Percentiles rank a stretch among this genome's conserved stretches.
These are phyloP conservation scores for Darevskia mixta DNA, from an alignment of 2,797 vertebrate genomes.

Conservation along the genomic window DNA sequence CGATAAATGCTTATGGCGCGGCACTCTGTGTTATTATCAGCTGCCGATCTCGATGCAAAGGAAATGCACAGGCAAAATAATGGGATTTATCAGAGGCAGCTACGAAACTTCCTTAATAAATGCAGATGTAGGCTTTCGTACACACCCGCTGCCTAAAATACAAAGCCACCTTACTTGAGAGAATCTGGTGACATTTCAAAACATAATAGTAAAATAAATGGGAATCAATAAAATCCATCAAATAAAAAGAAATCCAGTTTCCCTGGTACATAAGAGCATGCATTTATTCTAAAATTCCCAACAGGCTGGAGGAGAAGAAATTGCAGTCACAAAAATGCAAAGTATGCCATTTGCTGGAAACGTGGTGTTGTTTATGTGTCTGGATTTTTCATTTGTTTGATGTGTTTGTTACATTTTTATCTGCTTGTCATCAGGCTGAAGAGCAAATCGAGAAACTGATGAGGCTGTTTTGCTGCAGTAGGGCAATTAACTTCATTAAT, in stretches of 20 bases:
- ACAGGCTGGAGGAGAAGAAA: constrained; percentile 24
- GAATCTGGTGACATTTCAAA: constrained; percentile 41
- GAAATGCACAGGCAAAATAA: constrained; percentile 64
- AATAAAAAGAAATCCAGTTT: constrained; percentile 14
- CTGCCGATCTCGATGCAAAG: constrained; percentile 62
- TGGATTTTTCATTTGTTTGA: constrained; percentile 45
- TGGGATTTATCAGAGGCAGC: constrained; percentile 53
- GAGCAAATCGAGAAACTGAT: constrained; percentile 56
- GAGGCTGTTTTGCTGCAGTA: constrained; percentile 43
- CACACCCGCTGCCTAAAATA: constrained; percentile 34
- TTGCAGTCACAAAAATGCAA: constrained; percentile 5
- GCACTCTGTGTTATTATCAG: constrained; percentile 62
- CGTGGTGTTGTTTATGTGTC: constrained; percentile 58
- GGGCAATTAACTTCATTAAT: constrained; percentile 38
- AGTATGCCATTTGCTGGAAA: constrained; percentile 65
- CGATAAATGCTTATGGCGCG: constrained; percentile 73
- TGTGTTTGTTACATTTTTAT: constrained; percentile 58
- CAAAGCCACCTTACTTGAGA: constrained; percentile 34
- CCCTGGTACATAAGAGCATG: constrained; percentile 32
- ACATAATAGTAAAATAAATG: constrained; percentile 26
- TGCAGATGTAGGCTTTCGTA: constrained; percentile 39
- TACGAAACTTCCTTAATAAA: constrained; percentile 60
- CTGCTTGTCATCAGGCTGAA: constrained; percentile 48
- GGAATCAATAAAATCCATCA: constrained; percentile 33
- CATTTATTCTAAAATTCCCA: constrained; percentile 51